A percentile compares a stretch with the other conserved stretches of the same genome.
Conservation (phyloP, 1,140 invertebrate species). For the Philotrypesis tridentata region DNA sequence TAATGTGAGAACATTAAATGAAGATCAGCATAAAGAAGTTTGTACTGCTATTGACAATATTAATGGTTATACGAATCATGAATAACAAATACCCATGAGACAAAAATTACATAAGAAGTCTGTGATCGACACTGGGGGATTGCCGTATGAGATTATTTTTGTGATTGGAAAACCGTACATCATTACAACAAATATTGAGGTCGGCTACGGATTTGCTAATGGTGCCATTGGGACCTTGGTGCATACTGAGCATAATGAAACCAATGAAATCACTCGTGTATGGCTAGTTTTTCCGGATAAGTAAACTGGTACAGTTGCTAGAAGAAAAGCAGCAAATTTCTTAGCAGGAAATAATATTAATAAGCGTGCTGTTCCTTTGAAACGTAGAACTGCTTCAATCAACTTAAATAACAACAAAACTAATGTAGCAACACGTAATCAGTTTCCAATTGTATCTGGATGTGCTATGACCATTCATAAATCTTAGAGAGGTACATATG, state of each 20-base stretch:
- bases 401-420: constrained; percentile 58
- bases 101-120: constrained; percentile 63
- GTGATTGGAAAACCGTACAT: constrained; percentile 61
- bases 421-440: constrained; percentile 57
- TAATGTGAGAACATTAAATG: constrained; percentile 52
- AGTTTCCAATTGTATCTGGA: constrained; percentile 56
- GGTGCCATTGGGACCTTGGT: constrained; percentile 61
- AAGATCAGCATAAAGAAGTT: constrained; percentile 54
- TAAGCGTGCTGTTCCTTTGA: constrained; percentile 45
- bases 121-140: constrained; percentile 60
- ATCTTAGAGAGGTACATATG: constrained; percentile 40
- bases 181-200: constrained; percentile 65
- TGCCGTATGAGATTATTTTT: constrained; percentile 62
- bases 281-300: constrained; percentile 53
- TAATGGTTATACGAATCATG: constrained; percentile 44
- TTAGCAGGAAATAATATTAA: background rate
- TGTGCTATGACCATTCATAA: constrained; percentile 60
- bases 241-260: constrained; percentile 58
- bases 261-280: constrained; percentile 44
- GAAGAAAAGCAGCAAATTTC: constrained; percentile 50
- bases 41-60: constrained; percentile 54
- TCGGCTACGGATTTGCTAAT: constrained; percentile 63
- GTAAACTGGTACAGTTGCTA: background rate
- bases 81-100: constrained; percentile 51
- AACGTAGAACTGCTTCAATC: constrained; percentile 56